Percentiles rank a stretch among this genome's conserved stretches.
phyloP scores from a whole-genome alignment of 2,113 vertebrate genomes.

The Pipa parva region DNA sequence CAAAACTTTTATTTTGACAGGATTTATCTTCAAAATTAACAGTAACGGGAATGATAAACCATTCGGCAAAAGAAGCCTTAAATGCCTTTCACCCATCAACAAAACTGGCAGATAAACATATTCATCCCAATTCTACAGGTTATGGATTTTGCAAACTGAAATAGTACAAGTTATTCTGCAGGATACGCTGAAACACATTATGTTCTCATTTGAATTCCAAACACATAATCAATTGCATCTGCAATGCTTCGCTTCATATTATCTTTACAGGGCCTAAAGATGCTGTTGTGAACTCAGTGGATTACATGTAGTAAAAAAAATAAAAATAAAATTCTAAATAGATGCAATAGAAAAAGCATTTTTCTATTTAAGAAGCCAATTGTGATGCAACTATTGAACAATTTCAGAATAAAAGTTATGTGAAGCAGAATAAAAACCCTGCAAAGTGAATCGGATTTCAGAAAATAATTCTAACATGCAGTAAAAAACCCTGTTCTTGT shows the following conservation, averaged over 20 bases:
- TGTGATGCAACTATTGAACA: no score
- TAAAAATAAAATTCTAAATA: not conserved
- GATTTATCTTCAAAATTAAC: not conserved
- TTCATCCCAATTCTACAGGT: slow-evolving; percentile 14
- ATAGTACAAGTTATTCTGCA: slow-evolving; percentile 8
- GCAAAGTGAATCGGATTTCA: no score
- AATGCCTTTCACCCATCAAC: slow-evolving; percentile 6
- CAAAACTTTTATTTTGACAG: not conserved
- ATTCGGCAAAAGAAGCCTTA: not conserved
- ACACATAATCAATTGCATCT: slow-evolving; percentile 34
- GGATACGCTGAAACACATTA: slow-evolving; percentile 12
- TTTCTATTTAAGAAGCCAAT: no score
- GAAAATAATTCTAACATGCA: no score
- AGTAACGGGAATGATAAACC: not conserved
- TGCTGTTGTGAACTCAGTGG: not conserved
- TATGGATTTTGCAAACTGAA: slow-evolving; percentile 7
- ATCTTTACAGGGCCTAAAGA: not conserved
- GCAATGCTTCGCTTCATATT: slow-evolving; percentile 12
- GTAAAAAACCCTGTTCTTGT: no score
- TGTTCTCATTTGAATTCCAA: slow-evolving; percentile 30
- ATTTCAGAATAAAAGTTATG: no score
- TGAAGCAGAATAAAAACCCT: no score
- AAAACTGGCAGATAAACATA: not conserved
- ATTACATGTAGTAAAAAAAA: not conserved
- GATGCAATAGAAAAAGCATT: not conserved